phyloP scores from a whole-genome alignment of 2,113 vertebrate species.

The Tenrec ecaudatus region DNA sequence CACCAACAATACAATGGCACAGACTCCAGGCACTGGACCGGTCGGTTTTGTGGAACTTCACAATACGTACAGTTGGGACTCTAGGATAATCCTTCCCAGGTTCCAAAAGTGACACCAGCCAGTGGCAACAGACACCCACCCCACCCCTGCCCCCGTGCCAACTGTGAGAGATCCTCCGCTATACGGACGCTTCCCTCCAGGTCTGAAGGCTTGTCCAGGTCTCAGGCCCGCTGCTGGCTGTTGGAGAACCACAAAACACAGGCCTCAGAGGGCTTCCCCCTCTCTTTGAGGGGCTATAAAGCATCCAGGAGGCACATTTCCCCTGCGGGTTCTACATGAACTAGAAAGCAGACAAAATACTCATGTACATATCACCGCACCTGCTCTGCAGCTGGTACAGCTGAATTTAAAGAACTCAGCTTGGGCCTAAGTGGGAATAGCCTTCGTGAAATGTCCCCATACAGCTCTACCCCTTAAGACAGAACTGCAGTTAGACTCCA shows the following conservation, averaged over 20 bases:
- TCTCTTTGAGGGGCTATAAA: not conserved
- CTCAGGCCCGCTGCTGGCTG: not conserved
- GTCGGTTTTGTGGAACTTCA: not conserved
- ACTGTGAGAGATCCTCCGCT: too few species aligned
- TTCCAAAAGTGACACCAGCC: not conserved
- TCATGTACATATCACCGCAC: not conserved
- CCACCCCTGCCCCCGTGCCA: too few species aligned
- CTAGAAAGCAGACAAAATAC: not conserved
- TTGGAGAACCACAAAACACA: not conserved
- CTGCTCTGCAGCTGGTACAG: not conserved
- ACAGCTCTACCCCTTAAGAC: not conserved
- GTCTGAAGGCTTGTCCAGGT: not conserved
- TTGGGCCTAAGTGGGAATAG: not conserved
- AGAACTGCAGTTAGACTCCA: not conserved
- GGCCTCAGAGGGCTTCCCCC: too few species aligned
- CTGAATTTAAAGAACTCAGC: not conserved
- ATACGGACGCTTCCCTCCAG: not conserved
- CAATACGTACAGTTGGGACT: not conserved
- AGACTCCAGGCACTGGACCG: not conserved
- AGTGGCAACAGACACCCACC: rapidly evolving
- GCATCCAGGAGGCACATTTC: not conserved
- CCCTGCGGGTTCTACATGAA: not conserved
- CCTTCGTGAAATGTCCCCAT: not conserved
- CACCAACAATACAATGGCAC: not conserved
- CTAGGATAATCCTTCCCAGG: not conserved